phyloP scores from a whole-genome alignment of 2,888 invertebrate species.

The Agonum fuliginosum region DNA sequence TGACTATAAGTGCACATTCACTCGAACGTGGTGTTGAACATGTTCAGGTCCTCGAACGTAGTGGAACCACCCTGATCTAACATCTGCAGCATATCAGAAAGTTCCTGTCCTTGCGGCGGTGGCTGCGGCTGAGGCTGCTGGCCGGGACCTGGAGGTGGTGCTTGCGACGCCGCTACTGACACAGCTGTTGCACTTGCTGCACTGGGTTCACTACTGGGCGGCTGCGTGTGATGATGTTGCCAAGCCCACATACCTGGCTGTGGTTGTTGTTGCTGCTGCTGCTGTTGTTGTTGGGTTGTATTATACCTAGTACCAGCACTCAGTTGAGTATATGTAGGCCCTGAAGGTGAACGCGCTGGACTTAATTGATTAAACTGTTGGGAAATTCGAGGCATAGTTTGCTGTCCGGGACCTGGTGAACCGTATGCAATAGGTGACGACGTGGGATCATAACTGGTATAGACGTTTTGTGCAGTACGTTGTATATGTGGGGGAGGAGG shows the following conservation, averaged over 20 bases:
- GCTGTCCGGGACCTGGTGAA: slow-evolving; percentile 72
- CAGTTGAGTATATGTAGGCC: slow-evolving; percentile 87
- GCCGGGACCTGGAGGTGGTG: slow-evolving; percentile 71
- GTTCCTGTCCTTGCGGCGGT: slow-evolving; percentile 83
- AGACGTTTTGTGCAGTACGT: slow-evolving; percentile 82
- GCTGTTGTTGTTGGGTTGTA: slow-evolving; percentile 65
- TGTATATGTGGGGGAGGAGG: slow-evolving; percentile 73
- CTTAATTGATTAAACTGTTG: slow-evolving; percentile 82
- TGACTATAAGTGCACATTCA: slow-evolving; percentile 69
- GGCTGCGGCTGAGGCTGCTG: slow-evolving; percentile 65
- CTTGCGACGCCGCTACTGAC: slow-evolving; percentile 70
- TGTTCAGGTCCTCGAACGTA: slow-evolving; percentile 91
- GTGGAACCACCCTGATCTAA: slow-evolving; percentile 88
- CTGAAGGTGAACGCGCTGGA: slow-evolving; percentile 88
- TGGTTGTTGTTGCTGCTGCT: slow-evolving; percentile 54
- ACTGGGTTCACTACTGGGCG: slow-evolving; percentile 72
- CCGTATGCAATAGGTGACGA: slow-evolving; percentile 82
- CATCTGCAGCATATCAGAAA: slow-evolving; percentile 95
- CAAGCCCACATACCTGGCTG: slow-evolving; percentile 82
- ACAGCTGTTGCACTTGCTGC: slow-evolving; percentile 68
- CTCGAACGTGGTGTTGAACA: slow-evolving; percentile 91
- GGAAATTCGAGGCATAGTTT: slow-evolving; percentile 67
- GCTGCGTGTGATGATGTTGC: slow-evolving; percentile 76
- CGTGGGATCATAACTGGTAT: slow-evolving; percentile 84
- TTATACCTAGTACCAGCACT: slow-evolving; percentile 76